phyloP scores from a whole-genome alignment of 2,888 invertebrate genomes.

The Melinaea menophilus region DNA sequence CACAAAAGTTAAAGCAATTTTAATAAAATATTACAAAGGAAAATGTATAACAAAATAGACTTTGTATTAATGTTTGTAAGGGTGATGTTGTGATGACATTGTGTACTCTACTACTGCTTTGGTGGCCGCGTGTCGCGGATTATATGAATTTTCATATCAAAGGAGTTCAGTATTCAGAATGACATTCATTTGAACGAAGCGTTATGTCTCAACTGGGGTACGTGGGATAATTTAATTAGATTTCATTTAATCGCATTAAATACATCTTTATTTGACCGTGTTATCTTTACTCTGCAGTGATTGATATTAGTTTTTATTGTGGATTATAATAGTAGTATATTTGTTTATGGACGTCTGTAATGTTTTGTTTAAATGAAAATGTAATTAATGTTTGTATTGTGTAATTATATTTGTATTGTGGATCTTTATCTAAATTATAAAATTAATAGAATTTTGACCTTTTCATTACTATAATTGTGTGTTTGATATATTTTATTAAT shows the following conservation, averaged over 20 bases:
- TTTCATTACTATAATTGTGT: too few relatives aligned
- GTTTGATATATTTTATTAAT: too few relatives aligned
- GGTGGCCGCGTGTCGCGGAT: slow-evolving; percentile 69
- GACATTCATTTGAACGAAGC: slow-evolving; percentile 60
- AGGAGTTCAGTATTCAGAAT: slow-evolving; percentile 72
- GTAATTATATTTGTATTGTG: not conserved
- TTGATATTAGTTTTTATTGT: slow-evolving; percentile 16
- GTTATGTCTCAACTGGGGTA: slow-evolving; percentile 66
- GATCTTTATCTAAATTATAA: not conserved
- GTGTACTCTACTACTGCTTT: not conserved
- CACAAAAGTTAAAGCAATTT: slow-evolving; percentile 2
- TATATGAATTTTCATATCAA: slow-evolving; percentile 75
- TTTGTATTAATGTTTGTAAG: not conserved
- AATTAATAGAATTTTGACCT: too few relatives aligned
- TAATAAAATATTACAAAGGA: slow-evolving; percentile 5
- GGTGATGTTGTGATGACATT: not conserved
- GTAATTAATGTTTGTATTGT: slow-evolving; percentile 7
- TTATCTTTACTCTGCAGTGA: slow-evolving; percentile 25
- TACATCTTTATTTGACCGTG: slow-evolving; percentile 21
- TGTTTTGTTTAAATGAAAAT: slow-evolving; percentile 15
- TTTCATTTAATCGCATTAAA: slow-evolving; percentile 66
- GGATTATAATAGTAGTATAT: slow-evolving; percentile 3
- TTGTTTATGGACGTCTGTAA: slow-evolving; percentile 9
- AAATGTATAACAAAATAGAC: not conserved
- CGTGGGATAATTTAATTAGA: slow-evolving; percentile 75